Evolutionary conservation across 2,797 vertebrate genomes (phyloP).

Genomic region (Neoniphon sammara): DNA sequence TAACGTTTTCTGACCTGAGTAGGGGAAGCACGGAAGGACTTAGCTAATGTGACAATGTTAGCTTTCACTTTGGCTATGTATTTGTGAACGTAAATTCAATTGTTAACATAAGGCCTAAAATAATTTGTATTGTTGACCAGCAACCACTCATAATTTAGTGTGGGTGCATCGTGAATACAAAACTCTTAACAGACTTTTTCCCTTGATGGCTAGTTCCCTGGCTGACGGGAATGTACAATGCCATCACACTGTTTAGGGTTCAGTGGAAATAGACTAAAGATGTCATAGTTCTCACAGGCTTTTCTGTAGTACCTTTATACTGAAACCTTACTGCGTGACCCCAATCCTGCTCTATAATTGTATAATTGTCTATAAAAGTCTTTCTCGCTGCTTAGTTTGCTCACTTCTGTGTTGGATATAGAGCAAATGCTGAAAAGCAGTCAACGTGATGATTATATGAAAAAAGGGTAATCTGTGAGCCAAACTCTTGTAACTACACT

Average conservation of each 20-base stretch:
- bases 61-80: conserved; percentile 25
- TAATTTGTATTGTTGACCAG: no score
- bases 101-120: conserved; percentile 1
- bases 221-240: background rate
- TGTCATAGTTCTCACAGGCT: background rate
- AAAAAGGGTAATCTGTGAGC: no score
- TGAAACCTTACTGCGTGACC: background rate
- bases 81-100: background rate
- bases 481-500: background rate
- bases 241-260: background rate
- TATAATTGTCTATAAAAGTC: no score
- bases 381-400: no score
- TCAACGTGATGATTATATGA: no score
- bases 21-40: background rate
- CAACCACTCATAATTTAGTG: no score
- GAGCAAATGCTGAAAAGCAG: no score
- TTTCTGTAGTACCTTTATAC: background rate
- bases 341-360: no score
- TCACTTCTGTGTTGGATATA: no score
- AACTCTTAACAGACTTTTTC: background rate
- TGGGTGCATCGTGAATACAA: background rate
- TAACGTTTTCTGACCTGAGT: background rate
- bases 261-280: background rate
- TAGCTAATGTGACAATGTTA: background rate
- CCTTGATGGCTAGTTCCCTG: background rate